Base-by-base conservation (phyloP, 1,140 invertebrate species). In the Marisa cornuarietis region DNA sequence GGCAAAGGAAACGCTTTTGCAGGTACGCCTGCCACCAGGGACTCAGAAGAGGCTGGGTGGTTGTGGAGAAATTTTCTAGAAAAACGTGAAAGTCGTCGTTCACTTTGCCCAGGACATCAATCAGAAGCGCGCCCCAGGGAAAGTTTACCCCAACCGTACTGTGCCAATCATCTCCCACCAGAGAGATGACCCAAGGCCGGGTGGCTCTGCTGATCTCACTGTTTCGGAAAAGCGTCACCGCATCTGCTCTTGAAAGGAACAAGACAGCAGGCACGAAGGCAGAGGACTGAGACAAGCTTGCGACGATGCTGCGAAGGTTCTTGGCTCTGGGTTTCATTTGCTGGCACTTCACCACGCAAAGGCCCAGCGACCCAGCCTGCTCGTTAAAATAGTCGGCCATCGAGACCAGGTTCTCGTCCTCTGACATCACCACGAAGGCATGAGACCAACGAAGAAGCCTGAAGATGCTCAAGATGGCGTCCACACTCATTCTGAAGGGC, bases 181-280 rank as follows among this genome's bases (percentile, higher is more conserved):
- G 82, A n/a, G 82, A 81, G 16, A 88, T 58, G 20, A 88, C 78
- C 82, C 85, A 86, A 0, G 84, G 83, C 49, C 80, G 76, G 79
- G 54, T 9, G 82, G 26, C 9, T 31, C 62, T 66, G 61, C 79
- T 31, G 81, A 76, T 14, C 79, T 82, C 22, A 81, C 54, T n/a
- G 72, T 68, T 58, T 77, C 74, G 81, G 31, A 88, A 85, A 9
- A 63, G n/a, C 18, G 69, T 73, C 49, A 86, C 79, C 5, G 85
- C 83, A 42, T 76, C 81, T 24, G 76, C 74, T 13, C 71, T 81
- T 0, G 82, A 79, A 14, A 83, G 78, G 62, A 86, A 76, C 6
- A 87, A 71, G 16, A 83, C 79, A 42, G 81, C 77, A n/a, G 76
- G 82, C 1, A 76, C 71, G 31, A 72, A 77, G 11, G 78, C 71